These are phyloP conservation scores for Lepidurus arcticus DNA, from an alignment of 1,140 invertebrate genomes.

Conservation along the genomic window DNA sequence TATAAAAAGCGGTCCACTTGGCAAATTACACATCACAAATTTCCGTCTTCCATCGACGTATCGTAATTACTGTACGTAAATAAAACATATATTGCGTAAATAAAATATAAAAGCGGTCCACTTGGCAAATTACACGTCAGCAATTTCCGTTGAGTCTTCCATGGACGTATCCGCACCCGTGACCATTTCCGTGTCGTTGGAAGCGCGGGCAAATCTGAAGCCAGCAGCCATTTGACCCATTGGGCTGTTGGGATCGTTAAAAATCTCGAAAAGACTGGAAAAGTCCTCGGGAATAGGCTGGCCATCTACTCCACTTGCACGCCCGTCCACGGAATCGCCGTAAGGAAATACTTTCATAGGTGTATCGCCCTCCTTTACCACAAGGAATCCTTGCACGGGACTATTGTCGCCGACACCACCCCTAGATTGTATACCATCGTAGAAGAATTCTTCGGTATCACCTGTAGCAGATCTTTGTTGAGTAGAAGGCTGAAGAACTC, in stretches of 20 bases:
- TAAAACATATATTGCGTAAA: too few species aligned
- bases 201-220: background rate
- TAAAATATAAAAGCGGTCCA: too few species aligned
- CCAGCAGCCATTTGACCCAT: background rate
- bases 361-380: background rate
- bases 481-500: background rate
- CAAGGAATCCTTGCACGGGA: background rate
- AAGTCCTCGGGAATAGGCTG: background rate
- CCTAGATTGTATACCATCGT: background rate
- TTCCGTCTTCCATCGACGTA: too few species aligned
- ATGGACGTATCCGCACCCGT: too few species aligned
- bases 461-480: background rate
- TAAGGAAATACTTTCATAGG: background rate
- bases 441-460: background rate
- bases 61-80: too few species aligned
- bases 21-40: too few species aligned
- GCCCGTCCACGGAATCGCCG: background rate
- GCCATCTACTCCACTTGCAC: background rate
- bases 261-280: background rate
- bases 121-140: too few species aligned
- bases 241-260: background rate
- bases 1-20: too few species aligned
- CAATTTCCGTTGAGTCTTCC: too few species aligned
- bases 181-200: background rate
- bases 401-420: background rate